Base-by-base conservation (phyloP, 2,888 invertebrate genomes). In the Meliscaeva auricollis region DNA sequence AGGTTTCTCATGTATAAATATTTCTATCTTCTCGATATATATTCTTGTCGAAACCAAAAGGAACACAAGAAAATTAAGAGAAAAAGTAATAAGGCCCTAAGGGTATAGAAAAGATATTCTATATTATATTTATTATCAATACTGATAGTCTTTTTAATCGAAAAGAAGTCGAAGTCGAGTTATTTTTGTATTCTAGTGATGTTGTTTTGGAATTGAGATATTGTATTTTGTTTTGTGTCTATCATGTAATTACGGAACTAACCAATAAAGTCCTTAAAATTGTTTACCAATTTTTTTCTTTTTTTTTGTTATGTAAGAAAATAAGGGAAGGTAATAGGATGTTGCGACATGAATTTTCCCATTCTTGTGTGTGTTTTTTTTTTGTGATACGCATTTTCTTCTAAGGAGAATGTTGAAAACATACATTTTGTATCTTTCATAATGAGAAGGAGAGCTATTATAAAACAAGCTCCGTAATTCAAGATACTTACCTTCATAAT, bases 71-170 rank as follows among this genome's bases (percentile, higher is more conserved):
- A 68, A 52, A 66, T 38, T 3, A 32, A 46, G n/a, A 26, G 20
- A 48, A 2, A 20, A 35, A 44, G n/a, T 30, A 30, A 44, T 60
- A 11, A 17, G 17, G 46, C 46, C 44, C 26, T 20, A 2, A 8
- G 64, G 64, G 46, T 8, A n/a, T n/a, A 46, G n/a, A 62, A 15
- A 44, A 41, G 26, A 41, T 62, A 58, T 44, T 11, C 3, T 26
- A 26, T 62, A 30, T n/a, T n/a, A n/a, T n/a, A n/a, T n/a, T n/a
- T n/a, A n/a, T 17, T 30, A 62, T 44, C 20, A 60, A 41, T n/a
- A 9, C 0, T 32, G 7, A 3, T 6, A 44, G 26, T 62, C 15
- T 9, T 44, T 26, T 62, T 41, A 13, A 26, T 26, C 26, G 26
- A 44, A 44, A 15, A 15, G 13, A 26, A 26, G 4, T 26, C 4